Evolutionary conservation across 2,113 vertebrate genomes (phyloP).

Genomic region (Rhea pennata): DNA sequence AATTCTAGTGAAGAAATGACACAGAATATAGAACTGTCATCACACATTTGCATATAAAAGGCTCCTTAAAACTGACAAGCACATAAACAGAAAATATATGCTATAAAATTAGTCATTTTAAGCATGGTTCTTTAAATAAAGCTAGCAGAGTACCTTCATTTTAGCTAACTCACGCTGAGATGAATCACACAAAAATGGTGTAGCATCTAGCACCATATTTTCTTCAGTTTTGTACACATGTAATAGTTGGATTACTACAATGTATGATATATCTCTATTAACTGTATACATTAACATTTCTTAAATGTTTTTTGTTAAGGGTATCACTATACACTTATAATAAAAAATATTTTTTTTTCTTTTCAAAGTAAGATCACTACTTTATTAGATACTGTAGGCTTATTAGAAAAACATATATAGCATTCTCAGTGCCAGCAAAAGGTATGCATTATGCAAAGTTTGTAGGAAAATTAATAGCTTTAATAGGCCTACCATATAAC

Average conservation of each 20-base stretch:
- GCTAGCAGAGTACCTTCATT: slow-evolving; percentile 5
- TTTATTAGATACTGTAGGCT: neutral
- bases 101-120: slow-evolving; percentile 59
- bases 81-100: slow-evolving; percentile 68
- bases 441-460: neutral
- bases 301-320: neutral
- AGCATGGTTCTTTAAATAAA: slow-evolving; percentile 36
- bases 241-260: neutral
- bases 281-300: neutral
- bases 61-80: slow-evolving; percentile 59
- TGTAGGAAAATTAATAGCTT: neutral
- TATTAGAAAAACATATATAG: neutral
- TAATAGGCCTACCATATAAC: neutral
- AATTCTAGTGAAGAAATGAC: slow-evolving; percentile 33
- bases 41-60: slow-evolving; percentile 42
- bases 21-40: slow-evolving; percentile 58
- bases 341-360: neutral
- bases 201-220: neutral
- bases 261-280: neutral
- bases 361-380: neutral
- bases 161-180: slow-evolving; percentile 14
- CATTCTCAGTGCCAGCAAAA: neutral
- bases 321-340: neutral
- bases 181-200: neutral
- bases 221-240: neutral